Percentiles rank a stretch among this genome's conserved stretches.
Evolutionary conservation across 2,797 vertebrate genomes (phyloP).

Genomic region (Parambassis ranga): DNA sequence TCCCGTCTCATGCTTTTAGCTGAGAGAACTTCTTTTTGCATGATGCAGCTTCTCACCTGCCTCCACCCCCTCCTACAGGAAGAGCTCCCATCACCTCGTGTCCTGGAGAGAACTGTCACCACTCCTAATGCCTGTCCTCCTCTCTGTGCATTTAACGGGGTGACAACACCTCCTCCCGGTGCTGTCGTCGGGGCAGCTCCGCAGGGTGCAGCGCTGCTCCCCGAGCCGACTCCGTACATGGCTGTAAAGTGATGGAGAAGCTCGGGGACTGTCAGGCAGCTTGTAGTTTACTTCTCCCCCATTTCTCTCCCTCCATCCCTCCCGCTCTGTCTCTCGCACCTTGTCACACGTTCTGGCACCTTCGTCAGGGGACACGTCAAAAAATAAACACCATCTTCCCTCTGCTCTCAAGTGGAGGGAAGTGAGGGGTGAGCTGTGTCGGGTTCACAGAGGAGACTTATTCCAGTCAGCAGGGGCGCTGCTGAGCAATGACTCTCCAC

Average conservation of each 20-base stretch:
- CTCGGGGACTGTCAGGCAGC: slow-evolving; percentile 49
- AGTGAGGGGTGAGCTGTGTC: no score
- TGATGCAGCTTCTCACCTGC: slow-evolving; percentile 4
- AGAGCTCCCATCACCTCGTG: slow-evolving; percentile 48
- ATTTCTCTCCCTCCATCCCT: slow-evolving; percentile 44
- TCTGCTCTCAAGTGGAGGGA: not conserved
- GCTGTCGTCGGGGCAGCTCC: slow-evolving; percentile 41
- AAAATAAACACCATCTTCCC: slow-evolving; percentile 49
- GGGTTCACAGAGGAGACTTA: no score
- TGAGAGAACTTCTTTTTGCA: slow-evolving; percentile 15
- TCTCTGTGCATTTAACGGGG: slow-evolving; percentile 63
- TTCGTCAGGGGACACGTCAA: slow-evolving; percentile 59
- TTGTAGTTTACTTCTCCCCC: slow-evolving; percentile 53
- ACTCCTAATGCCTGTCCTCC: slow-evolving; percentile 61
- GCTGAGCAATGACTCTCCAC: not conserved
- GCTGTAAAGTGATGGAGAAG: slow-evolving; percentile 63
- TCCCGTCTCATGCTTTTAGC: not conserved
- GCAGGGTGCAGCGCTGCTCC: slow-evolving; percentile 22
- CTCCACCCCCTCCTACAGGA: slow-evolving; percentile 30
- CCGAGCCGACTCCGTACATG: slow-evolving; percentile 25
- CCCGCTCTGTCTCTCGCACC: slow-evolving; percentile 35
- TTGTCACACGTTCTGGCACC: slow-evolving; percentile 56
- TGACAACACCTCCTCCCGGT: slow-evolving; percentile 64
- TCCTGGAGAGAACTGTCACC: slow-evolving; percentile 70
- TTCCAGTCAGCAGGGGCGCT: not conserved